Percentiles rank a stretch among this genome's conserved stretches.
Conservation (phyloP, 2,888 invertebrate species). For the Caenorhabditis panamensis region DNA sequence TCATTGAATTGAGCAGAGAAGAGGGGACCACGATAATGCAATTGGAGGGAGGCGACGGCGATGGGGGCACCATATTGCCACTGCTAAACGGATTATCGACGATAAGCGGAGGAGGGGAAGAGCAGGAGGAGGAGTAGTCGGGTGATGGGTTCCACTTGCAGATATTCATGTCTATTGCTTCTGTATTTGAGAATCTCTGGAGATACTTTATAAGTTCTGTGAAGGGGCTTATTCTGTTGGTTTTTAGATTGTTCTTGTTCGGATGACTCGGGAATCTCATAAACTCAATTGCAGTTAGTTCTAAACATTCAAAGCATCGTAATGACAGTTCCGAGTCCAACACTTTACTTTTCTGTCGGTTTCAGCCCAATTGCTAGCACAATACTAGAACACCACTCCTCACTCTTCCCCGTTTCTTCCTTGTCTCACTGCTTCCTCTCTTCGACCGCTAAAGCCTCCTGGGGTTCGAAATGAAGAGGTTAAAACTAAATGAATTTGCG, state of each 20-base stretch:
- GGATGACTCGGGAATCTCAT: too few relatives aligned
- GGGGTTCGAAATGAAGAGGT: constrained; percentile 47
- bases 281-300: too few relatives aligned
- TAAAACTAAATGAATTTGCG: constrained; percentile 59
- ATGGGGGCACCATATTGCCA: constrained; percentile 50
- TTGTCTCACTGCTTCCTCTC: constrained; percentile 4
- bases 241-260: too few relatives aligned
- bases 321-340: too few relatives aligned
- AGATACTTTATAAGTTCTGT: too few relatives aligned
- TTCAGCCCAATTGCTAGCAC: too few relatives aligned
- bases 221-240: too few relatives aligned
- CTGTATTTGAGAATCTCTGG: background rate
- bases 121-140: constrained; percentile 3
- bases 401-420: background rate
- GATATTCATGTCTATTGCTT: background rate
- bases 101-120: constrained; percentile 27
- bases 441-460: constrained; percentile 27
- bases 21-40: constrained; percentile 39
- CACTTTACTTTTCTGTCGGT: too few relatives aligned
- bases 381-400: too few relatives aligned
- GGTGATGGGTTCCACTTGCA: background rate
- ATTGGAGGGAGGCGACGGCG: constrained; percentile 14
- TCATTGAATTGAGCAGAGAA: constrained; percentile 39
- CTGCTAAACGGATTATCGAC: constrained; percentile 48
- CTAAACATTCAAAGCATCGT: too few relatives aligned